Percentiles rank a stretch among this genome's conserved stretches.
These are phyloP conservation scores for Rostratula benghalensis DNA, from an alignment of 2,113 vertebrate species.

Conservation along the genomic window DNA sequence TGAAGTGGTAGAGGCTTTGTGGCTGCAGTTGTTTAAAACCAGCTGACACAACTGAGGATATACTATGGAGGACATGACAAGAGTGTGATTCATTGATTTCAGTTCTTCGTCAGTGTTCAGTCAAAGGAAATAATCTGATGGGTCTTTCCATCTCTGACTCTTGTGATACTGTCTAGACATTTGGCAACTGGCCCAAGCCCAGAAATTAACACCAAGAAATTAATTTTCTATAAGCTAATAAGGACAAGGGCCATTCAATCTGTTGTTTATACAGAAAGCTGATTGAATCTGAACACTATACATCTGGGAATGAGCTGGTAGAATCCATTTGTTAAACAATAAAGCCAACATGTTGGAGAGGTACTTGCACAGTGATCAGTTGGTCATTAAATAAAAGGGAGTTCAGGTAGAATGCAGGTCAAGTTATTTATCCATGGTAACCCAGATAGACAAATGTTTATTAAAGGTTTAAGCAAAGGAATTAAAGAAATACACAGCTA, in stretches of 20 bases:
- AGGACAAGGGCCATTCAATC: conserved; percentile 24
- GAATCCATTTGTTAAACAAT: conserved; percentile 6
- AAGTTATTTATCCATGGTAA: background rate
- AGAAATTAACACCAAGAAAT: conserved; percentile 30
- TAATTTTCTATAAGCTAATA: conserved; percentile 39
- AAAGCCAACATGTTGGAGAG: background rate
- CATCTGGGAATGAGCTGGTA: conserved; percentile 5
- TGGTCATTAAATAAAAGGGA: background rate
- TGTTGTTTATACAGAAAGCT: conserved; percentile 13
- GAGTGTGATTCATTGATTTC: conserved; percentile 30
- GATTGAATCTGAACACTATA: conserved; percentile 34
- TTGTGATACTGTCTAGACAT: background rate
- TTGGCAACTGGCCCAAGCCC: background rate
- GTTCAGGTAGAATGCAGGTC: background rate
- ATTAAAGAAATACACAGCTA: background rate
- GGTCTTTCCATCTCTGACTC: conserved; percentile 24
- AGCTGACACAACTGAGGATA: background rate
- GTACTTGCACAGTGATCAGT: background rate
- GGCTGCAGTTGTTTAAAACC: background rate
- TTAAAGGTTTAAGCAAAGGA: background rate
- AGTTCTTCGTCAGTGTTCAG: background rate
- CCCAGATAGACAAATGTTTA: background rate
- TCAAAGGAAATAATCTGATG: conserved; percentile 10
- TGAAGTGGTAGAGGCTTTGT: conserved; percentile 19
- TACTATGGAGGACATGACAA: background rate